Evolutionary conservation across 2,797 vertebrate species (phyloP), one percentile per base, ranked within the genome.

Genomic region (Sylvilagus floridanus): DNA sequence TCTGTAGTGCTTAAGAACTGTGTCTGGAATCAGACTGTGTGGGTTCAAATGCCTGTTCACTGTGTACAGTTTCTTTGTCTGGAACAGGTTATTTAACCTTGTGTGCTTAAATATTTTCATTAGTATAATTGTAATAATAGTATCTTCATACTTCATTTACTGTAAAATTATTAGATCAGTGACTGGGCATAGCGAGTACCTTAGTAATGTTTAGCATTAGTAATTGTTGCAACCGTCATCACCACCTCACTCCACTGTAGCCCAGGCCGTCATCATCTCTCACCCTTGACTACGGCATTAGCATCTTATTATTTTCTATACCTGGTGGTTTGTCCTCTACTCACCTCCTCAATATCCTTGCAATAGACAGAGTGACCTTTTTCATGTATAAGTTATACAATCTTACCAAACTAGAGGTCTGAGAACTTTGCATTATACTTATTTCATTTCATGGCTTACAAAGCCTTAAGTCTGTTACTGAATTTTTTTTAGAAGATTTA

Each of bases 101-200:
- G 4, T 83, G 8, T 72, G 63, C 47, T 26, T 71, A 42, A 65
- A 7, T 86, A 28, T 82, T 87, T 30, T 22, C 63, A 8, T 17
- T 65, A 11, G 42, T 66, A 77, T 93, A 87, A 76, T 60, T 87
- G 5, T 65, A 52, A 66, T 50, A 50, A 84, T 69, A 69, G n/a
- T 35, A 3, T 68, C 47, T 69, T 75, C 42, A 50, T 16, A 47
- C 42, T 75, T 75, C 24, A 50, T 42, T 42, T 75, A 14, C 42
- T 84, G 4, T 68, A 71, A 93, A 72, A 60, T 83, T 72, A 52
- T 50, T 95, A 83, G 30, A 93, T 72, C 47, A 65, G 7, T 90
- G 17, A 65, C 28, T 37, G 57, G 65, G 35, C 17, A 76, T 37
- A 65, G 17, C n/a, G 47, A 68, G 37, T 21, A 52, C 16, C 76